Percentiles rank a stretch among this genome's conserved stretches.
Evolutionary conservation across 2,797 vertebrate genomes (phyloP).

Genomic region (Phaenicophaeus curvirostris): DNA sequence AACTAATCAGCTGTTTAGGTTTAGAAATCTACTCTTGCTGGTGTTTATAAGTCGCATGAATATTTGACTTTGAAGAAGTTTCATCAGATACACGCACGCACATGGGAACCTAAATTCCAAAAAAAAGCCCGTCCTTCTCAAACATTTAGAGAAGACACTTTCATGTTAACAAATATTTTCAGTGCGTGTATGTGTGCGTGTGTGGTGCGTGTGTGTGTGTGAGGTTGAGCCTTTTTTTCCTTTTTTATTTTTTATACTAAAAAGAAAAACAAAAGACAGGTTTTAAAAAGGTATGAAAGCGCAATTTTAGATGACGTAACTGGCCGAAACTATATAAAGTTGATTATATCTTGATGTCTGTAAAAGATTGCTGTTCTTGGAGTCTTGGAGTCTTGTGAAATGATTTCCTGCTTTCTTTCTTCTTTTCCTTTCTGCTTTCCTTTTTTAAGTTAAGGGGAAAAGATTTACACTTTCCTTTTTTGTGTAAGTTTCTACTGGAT

Average conservation of each 20-base stretch:
- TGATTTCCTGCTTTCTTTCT: constrained; percentile 78
- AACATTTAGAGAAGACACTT: constrained; percentile 75
- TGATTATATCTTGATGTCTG: constrained; percentile 84
- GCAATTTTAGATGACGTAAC: constrained; percentile 84
- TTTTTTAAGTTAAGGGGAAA: constrained; percentile 74
- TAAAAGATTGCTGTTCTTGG: constrained; percentile 82
- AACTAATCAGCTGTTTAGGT: constrained; percentile 84
- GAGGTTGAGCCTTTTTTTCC: constrained; percentile 74
- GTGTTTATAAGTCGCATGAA: constrained; percentile 90
- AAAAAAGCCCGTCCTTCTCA: constrained; percentile 73
- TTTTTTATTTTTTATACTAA: constrained; percentile 83
- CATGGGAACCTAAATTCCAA: constrained; percentile 64
- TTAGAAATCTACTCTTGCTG: constrained; percentile 87
- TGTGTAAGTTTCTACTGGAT: constrained; percentile 83
- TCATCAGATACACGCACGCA: constrained; percentile 79
- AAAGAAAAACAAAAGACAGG: constrained; percentile 82
- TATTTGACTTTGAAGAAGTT: constrained; percentile 86
- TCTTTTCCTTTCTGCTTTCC: constrained; percentile 59
- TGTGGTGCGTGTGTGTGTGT: constrained; percentile 59
- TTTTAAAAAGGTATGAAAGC: constrained; percentile 84
- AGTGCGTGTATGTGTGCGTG: constrained; percentile 73
- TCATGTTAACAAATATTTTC: constrained; percentile 79
- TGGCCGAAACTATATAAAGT: constrained; percentile 80
- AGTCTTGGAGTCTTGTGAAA: constrained; percentile 83
- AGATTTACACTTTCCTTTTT: constrained; percentile 72